These are phyloP conservation scores for Matsumyia berberina DNA, from an alignment of 2,888 invertebrate genomes.

Conservation along the genomic window DNA sequence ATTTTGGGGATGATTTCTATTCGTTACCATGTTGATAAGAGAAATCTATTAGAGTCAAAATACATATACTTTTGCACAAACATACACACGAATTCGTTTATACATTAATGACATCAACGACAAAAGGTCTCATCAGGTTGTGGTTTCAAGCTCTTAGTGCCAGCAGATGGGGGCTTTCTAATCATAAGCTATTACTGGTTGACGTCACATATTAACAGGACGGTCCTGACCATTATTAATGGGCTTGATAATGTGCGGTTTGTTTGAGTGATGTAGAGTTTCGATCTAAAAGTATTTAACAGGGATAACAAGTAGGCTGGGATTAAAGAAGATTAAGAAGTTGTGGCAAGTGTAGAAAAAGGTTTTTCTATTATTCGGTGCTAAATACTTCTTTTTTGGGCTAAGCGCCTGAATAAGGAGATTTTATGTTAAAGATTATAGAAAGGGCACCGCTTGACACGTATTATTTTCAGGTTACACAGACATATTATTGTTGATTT, in stretches of 20 bases:
- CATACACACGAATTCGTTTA: no score
- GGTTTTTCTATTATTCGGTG: no score
- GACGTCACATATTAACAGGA: neutral
- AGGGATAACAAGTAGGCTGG: neutral
- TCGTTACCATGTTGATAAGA: neutral
- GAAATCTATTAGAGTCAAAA: constrained; percentile 2
- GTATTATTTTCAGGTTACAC: no score
- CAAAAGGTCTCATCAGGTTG: constrained; percentile 11
- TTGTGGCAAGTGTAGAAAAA: no score
- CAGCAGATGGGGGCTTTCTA: neutral
- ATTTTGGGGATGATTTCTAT: neutral
- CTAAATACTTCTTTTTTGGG: no score
- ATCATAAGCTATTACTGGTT: constrained; percentile 9
- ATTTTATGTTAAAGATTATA: no score
- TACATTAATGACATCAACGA: neutral
- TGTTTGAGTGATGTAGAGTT: neutral
- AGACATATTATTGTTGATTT: no score
- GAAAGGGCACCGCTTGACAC: no score
- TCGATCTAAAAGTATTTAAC: neutral
- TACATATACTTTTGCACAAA: neutral
- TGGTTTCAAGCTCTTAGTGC: neutral
- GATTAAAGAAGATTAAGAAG: no score
- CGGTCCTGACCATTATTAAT: neutral
- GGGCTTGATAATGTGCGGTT: neutral
- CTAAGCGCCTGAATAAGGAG: no score